Evolutionary conservation across 2,113 vertebrate species (phyloP).

Genomic region (Pogonocichla stellata): DNA sequence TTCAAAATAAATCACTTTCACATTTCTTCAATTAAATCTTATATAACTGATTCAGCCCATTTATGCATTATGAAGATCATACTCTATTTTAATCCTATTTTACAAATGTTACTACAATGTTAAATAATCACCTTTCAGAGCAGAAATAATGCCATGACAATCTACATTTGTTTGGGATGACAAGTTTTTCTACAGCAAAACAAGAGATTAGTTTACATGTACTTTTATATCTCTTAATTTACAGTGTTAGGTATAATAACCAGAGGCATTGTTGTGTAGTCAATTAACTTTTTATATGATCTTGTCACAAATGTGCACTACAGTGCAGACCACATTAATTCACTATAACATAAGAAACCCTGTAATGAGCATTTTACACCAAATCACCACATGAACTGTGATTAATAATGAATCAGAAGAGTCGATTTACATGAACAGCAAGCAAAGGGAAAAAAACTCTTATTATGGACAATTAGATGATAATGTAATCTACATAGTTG

Average conservation of each 20-base stretch:
- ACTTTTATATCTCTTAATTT: background rate
- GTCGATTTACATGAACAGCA: slow-evolving; percentile 42
- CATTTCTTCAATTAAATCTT: slow-evolving; percentile 34
- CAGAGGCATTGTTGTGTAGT: background rate
- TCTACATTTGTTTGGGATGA: background rate
- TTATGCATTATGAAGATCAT: background rate
- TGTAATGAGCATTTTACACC: slow-evolving; percentile 48
- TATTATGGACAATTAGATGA: slow-evolving; percentile 29
- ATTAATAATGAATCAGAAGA: slow-evolving; percentile 72
- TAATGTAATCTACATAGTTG: slow-evolving; percentile 35
- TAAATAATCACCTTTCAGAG: background rate
- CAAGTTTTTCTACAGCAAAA: background rate
- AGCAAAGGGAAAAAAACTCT: background rate
- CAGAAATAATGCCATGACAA: background rate
- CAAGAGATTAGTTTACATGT: background rate
- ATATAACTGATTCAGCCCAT: background rate
- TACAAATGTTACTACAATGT: background rate
- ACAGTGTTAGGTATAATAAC: background rate
- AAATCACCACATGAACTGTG: slow-evolving; percentile 52
- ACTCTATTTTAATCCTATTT: slow-evolving; percentile 4
- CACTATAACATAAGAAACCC: slow-evolving; percentile 47
- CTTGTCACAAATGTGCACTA: background rate
- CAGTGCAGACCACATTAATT: background rate
- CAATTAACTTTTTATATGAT: background rate
- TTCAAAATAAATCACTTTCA: slow-evolving; percentile 17